Conservation (phyloP, 2,888 invertebrate genomes). For the Apotomis capreana region DNA sequence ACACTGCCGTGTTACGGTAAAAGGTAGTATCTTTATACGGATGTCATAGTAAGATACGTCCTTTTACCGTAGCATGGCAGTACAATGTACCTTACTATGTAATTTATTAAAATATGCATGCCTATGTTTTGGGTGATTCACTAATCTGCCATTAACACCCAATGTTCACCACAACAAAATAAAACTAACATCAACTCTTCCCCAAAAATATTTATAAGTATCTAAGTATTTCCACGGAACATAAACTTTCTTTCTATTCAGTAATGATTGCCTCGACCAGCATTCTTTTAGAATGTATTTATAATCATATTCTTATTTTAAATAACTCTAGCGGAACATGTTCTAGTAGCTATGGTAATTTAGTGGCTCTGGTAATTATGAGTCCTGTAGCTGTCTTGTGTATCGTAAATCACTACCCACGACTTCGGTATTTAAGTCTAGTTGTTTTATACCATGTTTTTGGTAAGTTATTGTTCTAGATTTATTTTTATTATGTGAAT, state of each 20-base stretch:
- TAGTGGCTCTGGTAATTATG: not conserved
- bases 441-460: not conserved
- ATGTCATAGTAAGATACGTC: too few species aligned
- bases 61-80: too few species aligned
- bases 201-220: too few species aligned
- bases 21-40: too few species aligned
- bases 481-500: not conserved
- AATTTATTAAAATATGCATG: too few species aligned
- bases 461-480: not conserved
- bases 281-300: not conserved
- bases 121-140: too few species aligned
- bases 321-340: not conserved
- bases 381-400: constrained; percentile 6
- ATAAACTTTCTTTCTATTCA: not conserved
- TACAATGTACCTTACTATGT: too few species aligned
- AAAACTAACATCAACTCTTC: too few species aligned
- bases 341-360: not conserved
- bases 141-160: too few species aligned
- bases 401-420: constrained; percentile 8
- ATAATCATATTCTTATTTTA: constrained; percentile 2
- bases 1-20: too few species aligned
- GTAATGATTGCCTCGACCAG: not conserved
- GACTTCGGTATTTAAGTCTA: not conserved
- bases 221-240: too few species aligned
- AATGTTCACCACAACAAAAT: too few species aligned